These are phyloP conservation scores for Trachelus troglodyta DNA, from an alignment of 2,888 invertebrate genomes.

Conservation along the genomic window DNA sequence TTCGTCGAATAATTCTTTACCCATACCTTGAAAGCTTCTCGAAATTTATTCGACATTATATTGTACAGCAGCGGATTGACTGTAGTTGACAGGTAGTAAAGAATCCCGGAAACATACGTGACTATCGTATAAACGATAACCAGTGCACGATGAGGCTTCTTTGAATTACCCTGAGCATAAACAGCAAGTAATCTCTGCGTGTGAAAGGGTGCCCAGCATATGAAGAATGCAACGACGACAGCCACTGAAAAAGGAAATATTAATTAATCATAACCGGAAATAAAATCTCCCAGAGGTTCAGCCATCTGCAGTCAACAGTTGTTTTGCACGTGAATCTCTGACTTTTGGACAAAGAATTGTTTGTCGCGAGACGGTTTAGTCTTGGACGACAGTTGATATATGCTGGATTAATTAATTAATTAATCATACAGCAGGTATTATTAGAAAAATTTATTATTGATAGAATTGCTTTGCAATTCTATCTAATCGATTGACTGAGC, in stretches of 20 bases:
- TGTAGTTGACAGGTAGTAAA: constrained; percentile 77
- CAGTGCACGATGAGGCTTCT: constrained; percentile 68
- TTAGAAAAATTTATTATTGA: too few relatives aligned
- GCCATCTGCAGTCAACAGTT: too few relatives aligned
- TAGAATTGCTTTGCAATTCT: too few relatives aligned
- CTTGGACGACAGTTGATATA: too few relatives aligned
- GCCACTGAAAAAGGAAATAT: constrained; percentile 73
- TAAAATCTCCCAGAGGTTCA: too few relatives aligned
- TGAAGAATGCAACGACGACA: constrained; percentile 83
- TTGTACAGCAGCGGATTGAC: constrained; percentile 79
- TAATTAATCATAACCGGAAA: too few relatives aligned
- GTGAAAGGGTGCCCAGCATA: constrained; percentile 94
- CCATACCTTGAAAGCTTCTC: constrained; percentile 76
- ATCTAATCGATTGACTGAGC: too few relatives aligned
- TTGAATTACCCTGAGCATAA: constrained; percentile 72
- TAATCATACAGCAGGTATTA: too few relatives aligned
- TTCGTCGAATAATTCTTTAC: constrained; percentile 46
- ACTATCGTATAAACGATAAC: constrained; percentile 67
- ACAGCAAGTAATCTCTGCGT: constrained; percentile 88
- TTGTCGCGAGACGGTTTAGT: too few relatives aligned
- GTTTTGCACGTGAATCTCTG: too few relatives aligned
- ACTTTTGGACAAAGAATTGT: too few relatives aligned
- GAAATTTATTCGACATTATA: constrained; percentile 78
- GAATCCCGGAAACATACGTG: constrained; percentile 74
- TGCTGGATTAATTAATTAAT: too few relatives aligned